Conservation (phyloP, 2,797 vertebrate species). For the Jordanella pulchra region DNA sequence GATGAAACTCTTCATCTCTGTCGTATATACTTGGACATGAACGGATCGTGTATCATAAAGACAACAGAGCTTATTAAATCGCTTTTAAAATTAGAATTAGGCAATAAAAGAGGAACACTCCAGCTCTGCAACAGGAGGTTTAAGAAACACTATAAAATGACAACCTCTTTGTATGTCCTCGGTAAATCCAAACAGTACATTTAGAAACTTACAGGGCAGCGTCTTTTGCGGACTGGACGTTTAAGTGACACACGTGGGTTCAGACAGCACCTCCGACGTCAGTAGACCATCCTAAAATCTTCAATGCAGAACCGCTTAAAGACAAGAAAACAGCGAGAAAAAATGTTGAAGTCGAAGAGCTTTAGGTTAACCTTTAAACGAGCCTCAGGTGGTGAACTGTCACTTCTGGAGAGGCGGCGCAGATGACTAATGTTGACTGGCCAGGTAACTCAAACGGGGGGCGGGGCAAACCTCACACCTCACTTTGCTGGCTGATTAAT, state of each 20-base stretch:
- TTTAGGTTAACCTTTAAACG: background rate
- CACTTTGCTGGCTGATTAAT: background rate
- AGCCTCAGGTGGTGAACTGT: background rate
- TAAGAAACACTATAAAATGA: no score
- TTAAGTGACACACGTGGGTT: slow-evolving; percentile 40
- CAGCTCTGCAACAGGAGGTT: no score
- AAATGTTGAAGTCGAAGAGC: background rate
- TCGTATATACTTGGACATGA: no score
- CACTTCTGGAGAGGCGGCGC: slow-evolving; percentile 19
- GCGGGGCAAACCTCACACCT: slow-evolving; percentile 51
- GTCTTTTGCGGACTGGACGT: slow-evolving; percentile 37
- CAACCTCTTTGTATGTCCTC: no score
- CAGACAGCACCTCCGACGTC: slow-evolving; percentile 27
- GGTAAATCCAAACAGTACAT: background rate
- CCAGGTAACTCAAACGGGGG: slow-evolving; percentile 71
- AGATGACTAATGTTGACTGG: slow-evolving; percentile 57
- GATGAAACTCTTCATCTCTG: no score
- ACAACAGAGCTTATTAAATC: background rate
- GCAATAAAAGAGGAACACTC: no score
- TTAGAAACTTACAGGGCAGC: slow-evolving; percentile 42
- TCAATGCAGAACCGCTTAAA: background rate
- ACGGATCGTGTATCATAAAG: background rate
- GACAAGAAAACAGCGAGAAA: background rate
- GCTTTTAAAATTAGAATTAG: background rate
- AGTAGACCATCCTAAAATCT: slow-evolving; percentile 51